A percentile compares a stretch with the other conserved stretches of the same genome.
phyloP scores from a whole-genome alignment of 2,113 vertebrate genomes.

The Phalacrocorax brasilianus region DNA sequence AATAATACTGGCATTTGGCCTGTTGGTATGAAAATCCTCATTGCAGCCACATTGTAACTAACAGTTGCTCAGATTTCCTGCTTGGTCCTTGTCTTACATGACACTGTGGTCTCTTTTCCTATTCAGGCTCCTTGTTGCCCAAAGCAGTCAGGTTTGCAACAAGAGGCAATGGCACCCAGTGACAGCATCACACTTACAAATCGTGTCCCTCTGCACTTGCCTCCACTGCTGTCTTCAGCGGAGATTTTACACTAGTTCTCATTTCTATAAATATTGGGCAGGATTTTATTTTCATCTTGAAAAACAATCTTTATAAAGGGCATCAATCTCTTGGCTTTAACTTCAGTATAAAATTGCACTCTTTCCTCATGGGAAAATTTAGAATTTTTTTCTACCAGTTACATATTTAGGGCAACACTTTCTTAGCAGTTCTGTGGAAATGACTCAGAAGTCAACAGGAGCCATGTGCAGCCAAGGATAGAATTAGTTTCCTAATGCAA shows the following conservation, averaged over 20 bases:
- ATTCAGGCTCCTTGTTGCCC: neutral
- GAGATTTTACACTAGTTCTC: neutral
- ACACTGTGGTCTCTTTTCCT: neutral
- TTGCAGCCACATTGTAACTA: neutral
- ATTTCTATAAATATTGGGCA: neutral
- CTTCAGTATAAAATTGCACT: neutral
- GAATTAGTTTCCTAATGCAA: neutral
- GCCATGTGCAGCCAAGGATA: neutral
- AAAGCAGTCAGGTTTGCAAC: neutral
- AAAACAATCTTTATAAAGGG: neutral
- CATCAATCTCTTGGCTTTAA: neutral
- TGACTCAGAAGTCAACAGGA: neutral
- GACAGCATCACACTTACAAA: neutral
- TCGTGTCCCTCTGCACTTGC: neutral
- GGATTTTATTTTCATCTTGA: neutral
- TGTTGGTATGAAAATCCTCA: neutral
- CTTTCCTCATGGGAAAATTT: neutral
- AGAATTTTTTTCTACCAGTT: neutral
- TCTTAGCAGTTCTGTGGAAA: neutral
- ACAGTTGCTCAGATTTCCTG: neutral
- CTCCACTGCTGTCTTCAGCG: neutral
- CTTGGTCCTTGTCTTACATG: neutral
- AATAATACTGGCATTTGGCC: neutral
- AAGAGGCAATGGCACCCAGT: neutral
- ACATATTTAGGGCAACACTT: neutral